Percentiles rank a stretch among this genome's conserved stretches.
Conservation (phyloP, 64 coral and sea anemone species). For the Orbicella faveolata region DNA sequence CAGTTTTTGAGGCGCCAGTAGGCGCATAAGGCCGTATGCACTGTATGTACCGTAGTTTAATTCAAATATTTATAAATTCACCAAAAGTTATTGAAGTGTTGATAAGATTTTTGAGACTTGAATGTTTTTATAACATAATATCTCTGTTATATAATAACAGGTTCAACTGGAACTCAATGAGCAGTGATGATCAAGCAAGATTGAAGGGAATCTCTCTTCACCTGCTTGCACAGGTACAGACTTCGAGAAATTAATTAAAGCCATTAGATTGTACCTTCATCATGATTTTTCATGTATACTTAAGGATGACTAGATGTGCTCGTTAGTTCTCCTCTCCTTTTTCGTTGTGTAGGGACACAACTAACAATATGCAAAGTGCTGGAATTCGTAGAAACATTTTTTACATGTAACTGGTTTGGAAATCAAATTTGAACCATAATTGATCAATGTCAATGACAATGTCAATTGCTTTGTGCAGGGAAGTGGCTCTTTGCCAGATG, state of each 20-base stretch:
- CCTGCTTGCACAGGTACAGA: constrained; percentile 35
- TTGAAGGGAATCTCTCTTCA: constrained; percentile 37
- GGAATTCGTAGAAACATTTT: too few species aligned
- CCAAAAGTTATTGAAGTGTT: neutral
- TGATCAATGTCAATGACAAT: neutral
- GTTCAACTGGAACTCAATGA: constrained; percentile 70
- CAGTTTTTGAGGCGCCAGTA: too few species aligned
- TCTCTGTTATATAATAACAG: constrained; percentile 2
- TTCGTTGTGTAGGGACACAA: too few species aligned
- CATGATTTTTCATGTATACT: too few species aligned
- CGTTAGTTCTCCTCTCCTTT: too few species aligned
- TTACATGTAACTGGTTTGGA: too few species aligned
- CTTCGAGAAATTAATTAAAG: neutral
- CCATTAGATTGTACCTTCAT: too few species aligned
- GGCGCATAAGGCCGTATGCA: too few species aligned
- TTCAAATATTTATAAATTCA: neutral
- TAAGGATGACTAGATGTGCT: too few species aligned
- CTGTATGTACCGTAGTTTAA: too few species aligned
- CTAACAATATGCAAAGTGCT: too few species aligned
- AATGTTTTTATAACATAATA: neutral
- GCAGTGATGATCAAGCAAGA: constrained; percentile 18
- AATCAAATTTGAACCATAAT: too few species aligned
- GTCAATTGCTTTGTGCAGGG: constrained; percentile 39
- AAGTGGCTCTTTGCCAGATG: constrained; percentile 62
- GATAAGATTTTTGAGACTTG: neutral